Evolutionary conservation across 2,888 invertebrate species (phyloP), one percentile per base, ranked within the genome.

Genomic region (Eurois occulta): DNA sequence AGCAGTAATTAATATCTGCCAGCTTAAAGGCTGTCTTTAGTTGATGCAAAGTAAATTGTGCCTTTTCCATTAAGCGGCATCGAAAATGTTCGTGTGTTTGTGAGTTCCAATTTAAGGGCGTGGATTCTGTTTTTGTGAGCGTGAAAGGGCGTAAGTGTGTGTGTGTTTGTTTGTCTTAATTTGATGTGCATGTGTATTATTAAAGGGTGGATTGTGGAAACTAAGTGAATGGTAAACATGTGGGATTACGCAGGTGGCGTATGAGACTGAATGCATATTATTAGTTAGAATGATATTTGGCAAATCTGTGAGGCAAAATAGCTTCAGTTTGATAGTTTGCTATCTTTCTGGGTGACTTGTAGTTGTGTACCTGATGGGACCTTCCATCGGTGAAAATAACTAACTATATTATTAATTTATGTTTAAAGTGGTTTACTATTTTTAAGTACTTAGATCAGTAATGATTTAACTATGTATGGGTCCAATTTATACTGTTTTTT

Each of bases 1-100:
- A 88, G 81, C 38, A 43, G 77, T 83, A 84, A 88, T 88, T 88
- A 88, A 88, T 88, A 87, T 86, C 81, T 84, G 68, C 72, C 48
- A 67, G 81, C 72, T 84, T 84, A 78, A 32, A 71, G 58, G 74
- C 75, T 80, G 78, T 80, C 60, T 77, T 41, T 48, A 77, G 75
- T 82, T 77, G 48, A 75, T 79, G 77, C 73, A 46, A 69, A 76
- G 72, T 79, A 78, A 75, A 80, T 77, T 69, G 74, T 70, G 43
- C 58, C 55, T 83, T 76, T 71, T 73, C 70, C 74, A 83, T 80
- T 81, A 81, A 32, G 32, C 18, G 58, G 1, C 68, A 32, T 35
- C 16, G 62, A 41, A 43, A 35, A 28, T 48, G 52, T 62, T 16
- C 0, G 24, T 48, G 46, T 75, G 66, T 35, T 58, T 69, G 65